Conservation (phyloP, 2,888 invertebrate genomes). For the Platycnemis pennipes region DNA sequence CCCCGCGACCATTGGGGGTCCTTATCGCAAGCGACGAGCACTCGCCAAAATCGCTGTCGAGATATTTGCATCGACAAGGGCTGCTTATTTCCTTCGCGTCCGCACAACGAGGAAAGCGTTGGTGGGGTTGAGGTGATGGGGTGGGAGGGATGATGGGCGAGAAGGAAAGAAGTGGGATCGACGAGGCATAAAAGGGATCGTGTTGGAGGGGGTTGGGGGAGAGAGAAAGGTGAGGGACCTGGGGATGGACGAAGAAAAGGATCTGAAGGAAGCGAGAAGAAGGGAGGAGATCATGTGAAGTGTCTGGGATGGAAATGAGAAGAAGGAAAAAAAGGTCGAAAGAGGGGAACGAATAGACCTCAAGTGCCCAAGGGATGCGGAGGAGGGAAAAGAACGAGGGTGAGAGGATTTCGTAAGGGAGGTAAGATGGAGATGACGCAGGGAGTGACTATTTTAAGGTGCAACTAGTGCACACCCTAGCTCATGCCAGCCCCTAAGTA, state of each 20-base stretch:
- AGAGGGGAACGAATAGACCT: background rate
- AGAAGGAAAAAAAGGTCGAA: background rate
- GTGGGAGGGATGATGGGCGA: background rate
- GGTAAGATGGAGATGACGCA: background rate
- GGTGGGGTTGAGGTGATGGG: background rate
- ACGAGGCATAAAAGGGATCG: slow-evolving; percentile 1
- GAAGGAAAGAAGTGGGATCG: background rate
- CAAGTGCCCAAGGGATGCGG: background rate
- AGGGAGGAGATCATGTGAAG: background rate
- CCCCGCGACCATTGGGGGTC: slow-evolving; percentile 46
- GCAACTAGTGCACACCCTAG: background rate
- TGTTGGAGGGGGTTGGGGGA: background rate
- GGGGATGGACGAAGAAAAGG: slow-evolving; percentile 1
- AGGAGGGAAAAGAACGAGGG: background rate
- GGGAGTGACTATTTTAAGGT: background rate
- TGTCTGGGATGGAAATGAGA: background rate
- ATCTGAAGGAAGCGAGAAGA: background rate
- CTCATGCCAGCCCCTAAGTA: background rate
- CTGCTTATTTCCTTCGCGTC: slow-evolving; percentile 55
- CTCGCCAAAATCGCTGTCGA: slow-evolving; percentile 68
- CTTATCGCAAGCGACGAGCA: slow-evolving; percentile 54
- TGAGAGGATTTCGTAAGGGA: background rate
- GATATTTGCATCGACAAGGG: slow-evolving; percentile 67
- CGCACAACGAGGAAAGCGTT: background rate
- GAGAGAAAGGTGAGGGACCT: background rate